Evolutionary conservation across 1,140 invertebrate genomes (phyloP).

Genomic region (Araneus ventricosus): DNA sequence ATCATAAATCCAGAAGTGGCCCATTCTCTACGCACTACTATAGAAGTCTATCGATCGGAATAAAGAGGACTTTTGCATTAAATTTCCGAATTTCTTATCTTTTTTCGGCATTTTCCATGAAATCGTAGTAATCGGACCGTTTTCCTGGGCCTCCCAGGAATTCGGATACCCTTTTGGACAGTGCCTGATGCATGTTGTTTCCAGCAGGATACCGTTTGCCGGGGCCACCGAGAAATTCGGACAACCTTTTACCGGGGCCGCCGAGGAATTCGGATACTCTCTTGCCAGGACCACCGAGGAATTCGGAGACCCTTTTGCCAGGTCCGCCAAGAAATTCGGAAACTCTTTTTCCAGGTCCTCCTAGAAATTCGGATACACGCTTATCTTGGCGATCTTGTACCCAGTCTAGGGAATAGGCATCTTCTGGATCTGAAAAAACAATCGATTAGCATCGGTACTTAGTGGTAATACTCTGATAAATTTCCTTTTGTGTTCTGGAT

Average conservation of each 20-base stretch:
- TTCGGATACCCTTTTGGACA: conserved; percentile 76
- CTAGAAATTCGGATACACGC: conserved; percentile 76
- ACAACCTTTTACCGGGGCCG: conserved; percentile 75
- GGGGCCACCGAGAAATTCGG: conserved; percentile 77
- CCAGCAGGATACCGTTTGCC: conserved; percentile 44
- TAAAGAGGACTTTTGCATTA: background rate
- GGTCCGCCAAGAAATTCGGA: conserved; percentile 78
- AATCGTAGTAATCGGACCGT: conserved; percentile 58
- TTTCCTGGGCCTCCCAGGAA: conserved; percentile 77
- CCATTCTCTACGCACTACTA: conserved; percentile 45
- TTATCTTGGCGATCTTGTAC: conserved; percentile 25
- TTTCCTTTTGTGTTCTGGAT: too few relatives aligned
- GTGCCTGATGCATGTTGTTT: background rate
- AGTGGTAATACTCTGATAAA: background rate
- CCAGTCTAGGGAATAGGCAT: conserved; percentile 58
- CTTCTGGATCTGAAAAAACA: conserved; percentile 65
- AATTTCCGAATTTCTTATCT: conserved; percentile 47
- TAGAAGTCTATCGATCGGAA: conserved; percentile 30
- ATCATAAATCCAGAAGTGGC: conserved; percentile 57
- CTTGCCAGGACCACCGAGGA: conserved; percentile 77
- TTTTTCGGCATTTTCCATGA: conserved; percentile 39
- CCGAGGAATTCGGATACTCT: conserved; percentile 74
- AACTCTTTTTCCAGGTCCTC: conserved; percentile 77
- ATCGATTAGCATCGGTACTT: background rate
- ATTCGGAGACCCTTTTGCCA: conserved; percentile 77